Conservation (phyloP, 2,888 invertebrate species). For the Rhogogaster chlorosoma region DNA sequence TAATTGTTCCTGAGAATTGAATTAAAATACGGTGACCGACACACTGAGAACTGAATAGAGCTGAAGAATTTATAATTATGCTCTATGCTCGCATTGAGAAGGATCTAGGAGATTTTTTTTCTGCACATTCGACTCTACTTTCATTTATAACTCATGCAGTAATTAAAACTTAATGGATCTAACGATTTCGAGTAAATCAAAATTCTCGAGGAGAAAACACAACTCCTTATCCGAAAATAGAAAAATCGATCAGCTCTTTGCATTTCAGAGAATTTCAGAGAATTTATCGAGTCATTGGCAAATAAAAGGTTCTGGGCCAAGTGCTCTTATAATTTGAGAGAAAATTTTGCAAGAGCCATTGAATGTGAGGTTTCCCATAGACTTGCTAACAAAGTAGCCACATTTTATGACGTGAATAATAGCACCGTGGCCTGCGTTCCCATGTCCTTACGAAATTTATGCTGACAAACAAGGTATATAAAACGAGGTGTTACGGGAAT, state of each 20-base stretch:
- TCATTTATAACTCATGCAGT: background rate
- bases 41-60: background rate
- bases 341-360: conserved; percentile 28
- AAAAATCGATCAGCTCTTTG: background rate
- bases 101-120: background rate
- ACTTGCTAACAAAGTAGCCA: conserved; percentile 26
- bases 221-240: background rate
- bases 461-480: conserved; percentile 59
- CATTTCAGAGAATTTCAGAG: background rate
- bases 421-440: conserved; percentile 57
- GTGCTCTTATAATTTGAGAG: background rate
- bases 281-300: background rate
- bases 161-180: background rate
- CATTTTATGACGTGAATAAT: conserved; percentile 33
- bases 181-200: background rate
- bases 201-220: background rate
- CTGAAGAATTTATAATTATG: background rate
- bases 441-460: conserved; percentile 66
- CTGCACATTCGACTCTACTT: background rate
- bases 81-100: background rate
- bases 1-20: conserved; percentile 54
- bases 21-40: background rate
- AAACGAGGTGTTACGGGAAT: conserved; percentile 56
- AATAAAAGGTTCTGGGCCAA: background rate
- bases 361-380: conserved; percentile 39